These are phyloP conservation scores for Lepidiolamprologus cunningtoni DNA, from an alignment of 2,113 vertebrate genomes.

Conservation along the genomic window DNA sequence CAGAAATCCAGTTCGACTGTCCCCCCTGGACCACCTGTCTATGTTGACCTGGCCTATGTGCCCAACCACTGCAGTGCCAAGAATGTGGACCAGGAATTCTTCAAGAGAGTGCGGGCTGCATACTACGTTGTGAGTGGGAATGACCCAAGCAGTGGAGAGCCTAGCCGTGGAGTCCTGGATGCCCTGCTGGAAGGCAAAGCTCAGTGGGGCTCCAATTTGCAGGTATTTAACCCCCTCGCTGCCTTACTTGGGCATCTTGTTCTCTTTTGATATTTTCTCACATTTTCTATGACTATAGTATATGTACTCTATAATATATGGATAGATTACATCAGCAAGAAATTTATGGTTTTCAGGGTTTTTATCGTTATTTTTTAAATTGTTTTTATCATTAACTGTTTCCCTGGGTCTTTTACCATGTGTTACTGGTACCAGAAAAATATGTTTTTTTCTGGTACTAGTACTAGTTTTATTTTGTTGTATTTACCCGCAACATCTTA, in stretches of 20 bases:
- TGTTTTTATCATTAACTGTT: neutral
- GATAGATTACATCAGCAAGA: neutral
- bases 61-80: constrained; percentile 98
- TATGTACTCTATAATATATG: neutral
- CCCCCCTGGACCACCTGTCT: constrained; percentile 79
- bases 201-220: constrained; percentile 94
- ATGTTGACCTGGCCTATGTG: constrained; percentile 95
- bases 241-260: neutral
- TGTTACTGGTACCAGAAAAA: neutral
- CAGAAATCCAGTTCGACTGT: constrained; percentile 58
- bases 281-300: neutral
- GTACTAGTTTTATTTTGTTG: neutral
- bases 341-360: neutral
- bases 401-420: neutral
- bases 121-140: constrained; percentile 98
- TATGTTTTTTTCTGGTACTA: neutral
- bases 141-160: constrained; percentile 86
- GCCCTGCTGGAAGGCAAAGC: constrained; percentile 92
- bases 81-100: constrained; percentile 95
- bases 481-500: neutral
- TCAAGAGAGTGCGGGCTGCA: constrained; percentile 84
- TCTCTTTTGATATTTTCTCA: neutral
- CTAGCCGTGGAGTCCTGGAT: constrained; percentile 88
- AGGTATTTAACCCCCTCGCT: constrained; percentile 67
- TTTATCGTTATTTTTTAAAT: neutral